phyloP scores from a whole-genome alignment of 2,797 vertebrate species.

The Dipus sagitta region DNA sequence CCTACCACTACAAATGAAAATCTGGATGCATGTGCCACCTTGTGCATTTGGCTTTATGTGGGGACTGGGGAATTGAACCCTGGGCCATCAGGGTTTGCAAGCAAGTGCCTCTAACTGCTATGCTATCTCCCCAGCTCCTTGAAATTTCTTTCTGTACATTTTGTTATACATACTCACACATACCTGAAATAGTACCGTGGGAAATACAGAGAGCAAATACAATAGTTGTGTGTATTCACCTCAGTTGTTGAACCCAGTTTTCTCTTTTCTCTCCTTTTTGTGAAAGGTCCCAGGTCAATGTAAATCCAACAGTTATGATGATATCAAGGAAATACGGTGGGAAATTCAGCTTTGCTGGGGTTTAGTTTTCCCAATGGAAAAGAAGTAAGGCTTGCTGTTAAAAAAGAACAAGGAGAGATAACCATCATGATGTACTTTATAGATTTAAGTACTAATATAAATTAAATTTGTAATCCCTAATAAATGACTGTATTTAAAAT shows the following conservation, averaged over 20 bases:
- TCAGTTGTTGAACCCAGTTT: conserved; percentile 41
- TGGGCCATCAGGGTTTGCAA: too few species aligned
- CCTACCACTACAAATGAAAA: too few species aligned
- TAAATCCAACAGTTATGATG: conserved; percentile 30
- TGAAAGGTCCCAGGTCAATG: conserved; percentile 22
- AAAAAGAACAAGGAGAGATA: conserved; percentile 24
- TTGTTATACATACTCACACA: background rate
- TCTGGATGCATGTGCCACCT: too few species aligned
- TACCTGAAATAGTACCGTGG: conserved; percentile 47
- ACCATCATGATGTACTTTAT: conserved; percentile 29
- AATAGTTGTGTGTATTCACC: background rate
- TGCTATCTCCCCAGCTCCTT: too few species aligned
- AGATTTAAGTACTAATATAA: conserved; percentile 2
- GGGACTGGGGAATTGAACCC: too few species aligned
- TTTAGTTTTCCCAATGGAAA: conserved; percentile 57
- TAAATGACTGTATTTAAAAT: conserved; percentile 29
- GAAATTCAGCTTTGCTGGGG: conserved; percentile 33
- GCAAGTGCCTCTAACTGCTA: too few species aligned
- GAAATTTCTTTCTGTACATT: conserved; percentile 17
- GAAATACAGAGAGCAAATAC: conserved; percentile 29
- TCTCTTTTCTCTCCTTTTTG: conserved; percentile 47
- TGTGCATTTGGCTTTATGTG: too few species aligned
- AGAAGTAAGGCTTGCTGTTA: conserved; percentile 6
- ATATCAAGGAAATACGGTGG: background rate
- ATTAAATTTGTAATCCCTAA: background rate